Evolutionary conservation across 2,113 vertebrate species (phyloP).

Genomic region (Mobula hypostoma): DNA sequence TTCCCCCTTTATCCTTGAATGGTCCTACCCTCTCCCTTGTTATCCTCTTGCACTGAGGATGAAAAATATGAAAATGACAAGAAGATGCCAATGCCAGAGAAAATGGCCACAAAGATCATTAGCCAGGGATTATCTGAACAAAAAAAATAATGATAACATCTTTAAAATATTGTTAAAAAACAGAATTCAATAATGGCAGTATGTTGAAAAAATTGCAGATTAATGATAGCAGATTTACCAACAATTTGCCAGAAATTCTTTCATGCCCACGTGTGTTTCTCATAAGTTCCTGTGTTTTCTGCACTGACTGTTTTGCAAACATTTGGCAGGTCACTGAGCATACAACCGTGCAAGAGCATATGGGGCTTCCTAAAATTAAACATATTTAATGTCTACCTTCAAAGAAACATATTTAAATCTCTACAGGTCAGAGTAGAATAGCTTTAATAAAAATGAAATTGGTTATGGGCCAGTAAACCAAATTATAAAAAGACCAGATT

Average conservation of each 20-base stretch:
- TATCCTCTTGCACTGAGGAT: neutral
- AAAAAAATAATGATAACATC: neutral
- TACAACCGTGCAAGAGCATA: neutral
- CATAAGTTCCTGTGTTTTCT: neutral
- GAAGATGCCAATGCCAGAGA: neutral
- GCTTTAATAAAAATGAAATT: neutral
- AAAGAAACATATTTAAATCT: neutral
- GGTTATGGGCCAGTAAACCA: neutral
- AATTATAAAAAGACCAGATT: neutral
- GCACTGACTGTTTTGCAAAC: neutral
- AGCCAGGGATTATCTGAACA: neutral
- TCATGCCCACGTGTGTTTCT: neutral
- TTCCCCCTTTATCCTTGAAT: too few species aligned
- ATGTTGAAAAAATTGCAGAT: neutral
- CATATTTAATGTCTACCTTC: neutral
- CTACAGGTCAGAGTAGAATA: neutral
- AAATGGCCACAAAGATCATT: neutral
- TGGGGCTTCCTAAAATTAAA: neutral
- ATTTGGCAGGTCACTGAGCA: neutral
- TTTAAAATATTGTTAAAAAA: neutral
- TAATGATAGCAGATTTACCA: neutral
- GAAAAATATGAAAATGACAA: neutral
- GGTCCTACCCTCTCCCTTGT: too few species aligned
- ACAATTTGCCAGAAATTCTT: neutral
- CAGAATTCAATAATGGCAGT: neutral